Conservation (phyloP, 2,888 invertebrate species). For the Sialis fuliginosa region DNA sequence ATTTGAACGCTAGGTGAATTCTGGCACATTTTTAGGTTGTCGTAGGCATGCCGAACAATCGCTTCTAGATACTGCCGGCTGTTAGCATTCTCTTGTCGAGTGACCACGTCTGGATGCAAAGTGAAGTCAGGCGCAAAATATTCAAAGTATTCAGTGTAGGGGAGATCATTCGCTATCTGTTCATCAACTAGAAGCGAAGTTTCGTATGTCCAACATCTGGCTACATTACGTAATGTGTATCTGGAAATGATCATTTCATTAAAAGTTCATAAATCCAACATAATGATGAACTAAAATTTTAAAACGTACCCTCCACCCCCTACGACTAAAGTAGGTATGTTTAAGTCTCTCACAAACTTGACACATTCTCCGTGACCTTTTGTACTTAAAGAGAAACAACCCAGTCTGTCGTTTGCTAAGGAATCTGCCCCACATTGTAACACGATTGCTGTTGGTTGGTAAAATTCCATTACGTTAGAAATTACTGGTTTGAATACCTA, state of each 20-base stretch:
- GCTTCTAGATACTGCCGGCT: slow-evolving; percentile 88
- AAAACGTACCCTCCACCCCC: slow-evolving; percentile 46
- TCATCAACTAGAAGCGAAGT: slow-evolving; percentile 88
- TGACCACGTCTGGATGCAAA: slow-evolving; percentile 82
- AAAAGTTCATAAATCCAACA: neutral
- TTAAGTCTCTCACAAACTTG: slow-evolving; percentile 80
- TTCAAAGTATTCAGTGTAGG: slow-evolving; percentile 89
- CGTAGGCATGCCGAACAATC: slow-evolving; percentile 75
- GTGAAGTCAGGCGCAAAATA: slow-evolving; percentile 96
- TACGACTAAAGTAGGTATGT: slow-evolving; percentile 80
- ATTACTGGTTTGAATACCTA: slow-evolving; percentile 90
- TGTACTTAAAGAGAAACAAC: slow-evolving; percentile 90
- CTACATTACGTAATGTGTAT: slow-evolving; percentile 91
- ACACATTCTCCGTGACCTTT: slow-evolving; percentile 97
- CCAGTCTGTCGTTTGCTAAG: slow-evolving; percentile 82
- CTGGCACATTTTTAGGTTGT: slow-evolving; percentile 84
- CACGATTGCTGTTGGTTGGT: slow-evolving; percentile 91
- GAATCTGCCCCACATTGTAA: slow-evolving; percentile 98
- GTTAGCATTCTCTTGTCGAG: slow-evolving; percentile 80
- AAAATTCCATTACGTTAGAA: slow-evolving; percentile 87
- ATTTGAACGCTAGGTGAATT: slow-evolving; percentile 95
- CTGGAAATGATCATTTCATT: slow-evolving; percentile 20
- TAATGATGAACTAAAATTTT: neutral
- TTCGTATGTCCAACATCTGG: slow-evolving; percentile 98
- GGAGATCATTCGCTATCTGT: slow-evolving; percentile 84